Percentiles rank a stretch among this genome's conserved stretches.
phyloP scores from a whole-genome alignment of 2,113 vertebrate genomes.

The Carassius carassius region DNA sequence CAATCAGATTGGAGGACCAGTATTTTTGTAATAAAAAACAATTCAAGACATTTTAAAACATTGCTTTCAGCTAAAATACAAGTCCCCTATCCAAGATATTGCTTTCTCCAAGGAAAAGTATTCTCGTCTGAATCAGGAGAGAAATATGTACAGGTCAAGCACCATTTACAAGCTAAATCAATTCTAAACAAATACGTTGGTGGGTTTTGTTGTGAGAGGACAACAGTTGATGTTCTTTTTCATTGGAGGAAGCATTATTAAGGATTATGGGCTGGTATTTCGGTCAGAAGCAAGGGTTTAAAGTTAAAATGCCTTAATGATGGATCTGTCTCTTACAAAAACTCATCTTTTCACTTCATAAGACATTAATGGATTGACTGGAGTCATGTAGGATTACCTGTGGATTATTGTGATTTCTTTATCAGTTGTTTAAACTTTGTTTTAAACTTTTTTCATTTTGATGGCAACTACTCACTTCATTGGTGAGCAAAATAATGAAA shows the following conservation, averaged over 20 bases:
- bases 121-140: too few relatives aligned
- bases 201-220: too few relatives aligned
- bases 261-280: neutral
- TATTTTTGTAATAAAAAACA: neutral
- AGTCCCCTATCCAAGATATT: neutral
- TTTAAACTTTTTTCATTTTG: too few relatives aligned
- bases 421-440: neutral
- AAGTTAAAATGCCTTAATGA: neutral
- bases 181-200: too few relatives aligned
- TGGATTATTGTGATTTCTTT: neutral
- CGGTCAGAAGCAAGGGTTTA: neutral
- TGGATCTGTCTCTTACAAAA: neutral
- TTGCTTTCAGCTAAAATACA: neutral
- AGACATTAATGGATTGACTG: neutral
- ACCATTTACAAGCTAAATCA: too few relatives aligned
- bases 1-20: neutral
- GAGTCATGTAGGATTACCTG: too few relatives aligned
- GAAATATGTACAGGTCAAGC: too few relatives aligned
- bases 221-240: too few relatives aligned
- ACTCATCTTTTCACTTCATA: neutral
- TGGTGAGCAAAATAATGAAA: too few relatives aligned
- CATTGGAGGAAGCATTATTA: neutral
- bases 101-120: too few relatives aligned
- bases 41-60: neutral
- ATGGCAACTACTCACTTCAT: too few relatives aligned